phyloP scores from a whole-genome alignment of 2,888 invertebrate genomes.

The Ormia ochracea region DNA sequence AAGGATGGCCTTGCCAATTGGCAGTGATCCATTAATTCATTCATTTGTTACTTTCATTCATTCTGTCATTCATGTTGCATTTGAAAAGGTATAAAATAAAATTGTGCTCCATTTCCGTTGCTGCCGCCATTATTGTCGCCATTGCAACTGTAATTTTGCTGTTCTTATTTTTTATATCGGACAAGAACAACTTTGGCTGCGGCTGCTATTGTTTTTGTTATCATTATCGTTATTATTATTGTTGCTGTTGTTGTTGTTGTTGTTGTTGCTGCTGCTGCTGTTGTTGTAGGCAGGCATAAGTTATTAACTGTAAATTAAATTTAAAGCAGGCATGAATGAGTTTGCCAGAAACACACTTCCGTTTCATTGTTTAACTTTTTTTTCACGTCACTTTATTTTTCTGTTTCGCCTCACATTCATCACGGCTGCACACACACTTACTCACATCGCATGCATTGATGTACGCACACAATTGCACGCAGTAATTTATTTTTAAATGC shows the following conservation, averaged over 20 bases:
- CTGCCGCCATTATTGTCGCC: slow-evolving; percentile 59
- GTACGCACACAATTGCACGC: background rate
- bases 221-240: slow-evolving; percentile 9
- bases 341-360: slow-evolving; percentile 53
- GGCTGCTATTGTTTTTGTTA: background rate
- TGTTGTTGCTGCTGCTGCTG: background rate
- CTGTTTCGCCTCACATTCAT: slow-evolving; percentile 12
- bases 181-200: too few species aligned
- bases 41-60: slow-evolving; percentile 27
- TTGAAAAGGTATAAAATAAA: slow-evolving; percentile 40
- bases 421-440: background rate
- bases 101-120: slow-evolving; percentile 54
- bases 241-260: background rate
- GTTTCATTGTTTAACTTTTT: background rate
- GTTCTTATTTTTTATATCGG: slow-evolving; percentile 30
- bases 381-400: background rate
- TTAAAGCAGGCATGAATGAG: slow-evolving; percentile 58
- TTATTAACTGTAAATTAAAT: slow-evolving; percentile 64
- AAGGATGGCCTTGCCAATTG: slow-evolving; percentile 49
- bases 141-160: slow-evolving; percentile 47
- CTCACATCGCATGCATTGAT: background rate
- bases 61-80: slow-evolving; percentile 15
- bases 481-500: background rate
- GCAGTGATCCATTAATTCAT: slow-evolving; percentile 57
- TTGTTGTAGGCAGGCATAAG: slow-evolving; percentile 52